Percentiles rank a stretch among this genome's conserved stretches.
Evolutionary conservation across 2,888 invertebrate genomes (phyloP).

Genomic region (Orthonevra nobilis): DNA sequence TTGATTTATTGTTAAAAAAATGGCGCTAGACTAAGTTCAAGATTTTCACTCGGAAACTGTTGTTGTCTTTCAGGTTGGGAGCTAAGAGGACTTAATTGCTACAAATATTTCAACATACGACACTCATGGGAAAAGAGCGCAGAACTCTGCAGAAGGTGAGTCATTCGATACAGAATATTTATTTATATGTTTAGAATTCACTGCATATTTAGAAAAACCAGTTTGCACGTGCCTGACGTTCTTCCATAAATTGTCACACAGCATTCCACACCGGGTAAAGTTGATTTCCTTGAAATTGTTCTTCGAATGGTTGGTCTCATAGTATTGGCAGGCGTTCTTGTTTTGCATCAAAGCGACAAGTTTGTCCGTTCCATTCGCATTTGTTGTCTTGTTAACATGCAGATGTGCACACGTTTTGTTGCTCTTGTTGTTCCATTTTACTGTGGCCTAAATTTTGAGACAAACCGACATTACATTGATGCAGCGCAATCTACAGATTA

Average conservation of each 20-base stretch:
- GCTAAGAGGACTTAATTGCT: conserved; percentile 93
- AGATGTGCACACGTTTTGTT: conserved; percentile 8
- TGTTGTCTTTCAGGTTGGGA: conserved; percentile 91
- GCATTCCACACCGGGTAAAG: conserved; percentile 54
- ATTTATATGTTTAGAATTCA: conserved; percentile 1
- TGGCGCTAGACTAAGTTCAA: neutral
- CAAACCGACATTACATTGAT: conserved; percentile 10
- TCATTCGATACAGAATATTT: conserved; percentile 57
- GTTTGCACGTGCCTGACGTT: conserved; percentile 43
- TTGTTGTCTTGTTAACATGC: conserved; percentile 29
- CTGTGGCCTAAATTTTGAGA: conserved; percentile 36
- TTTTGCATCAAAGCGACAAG: neutral
- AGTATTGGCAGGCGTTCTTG: conserved; percentile 19
- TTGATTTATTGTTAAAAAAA: too few species aligned
- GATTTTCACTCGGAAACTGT: conserved; percentile 10
- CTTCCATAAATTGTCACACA: conserved; percentile 23
- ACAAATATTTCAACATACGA: conserved; percentile 96
- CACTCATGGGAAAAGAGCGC: conserved; percentile 98
- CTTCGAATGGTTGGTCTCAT: neutral
- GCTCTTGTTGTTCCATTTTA: neutral
- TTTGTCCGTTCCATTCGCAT: neutral
- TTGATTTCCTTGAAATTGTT: conserved; percentile 56
- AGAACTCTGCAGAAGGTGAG: conserved; percentile 95
- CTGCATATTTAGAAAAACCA: conserved; percentile 33
- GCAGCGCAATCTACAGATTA: conserved; percentile 17